Base-by-base conservation (phyloP, 2,113 vertebrate species). In the Saccopteryx bilineata region DNA sequence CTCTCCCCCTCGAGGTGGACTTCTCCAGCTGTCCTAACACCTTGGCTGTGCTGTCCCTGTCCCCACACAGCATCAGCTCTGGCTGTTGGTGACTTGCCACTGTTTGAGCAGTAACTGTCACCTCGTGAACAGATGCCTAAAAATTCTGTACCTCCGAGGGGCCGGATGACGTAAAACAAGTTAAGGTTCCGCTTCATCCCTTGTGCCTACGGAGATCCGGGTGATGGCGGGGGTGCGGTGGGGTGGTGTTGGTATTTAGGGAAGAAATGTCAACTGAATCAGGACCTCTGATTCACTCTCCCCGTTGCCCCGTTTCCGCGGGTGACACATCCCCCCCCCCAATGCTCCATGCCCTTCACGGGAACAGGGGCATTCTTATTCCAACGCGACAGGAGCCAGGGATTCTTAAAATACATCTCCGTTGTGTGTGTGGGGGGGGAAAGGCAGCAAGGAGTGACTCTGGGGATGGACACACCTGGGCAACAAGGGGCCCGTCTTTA, bases 321-420 rank as follows among this genome's bases (percentile, higher is more conserved):
- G 23, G 72, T 91, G 93, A 96, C 91, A 88, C 24, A 33, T 75
- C 31, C 56, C 75, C 19, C 19, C 61, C 15, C 58, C 75, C 12
- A 63, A 0, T n/a, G 10, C 56, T 56, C 24, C 1, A 11, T 5
- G 63, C 75, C 93, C 86, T 17, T 1, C 75, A 0, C 0, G 0
- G 86, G 21, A 31, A 48, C 92, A 33, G 0, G 19, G n/a, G 12
- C 5, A 56, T 46, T 86, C 89, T 39, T 33, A 65, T 78, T 81
- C 71, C 9, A 23, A 7, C 1, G 23, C 13, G 0, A 61, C 10
- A 39, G 21, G 52, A 9, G 33, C 7, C 28, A 31, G 33, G 85
- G 50, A 13, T 69, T 72, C 94, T 94, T 88, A 91, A 95, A 92
- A 94, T 93, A 91, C 9, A n/a, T 48, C 46, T 2, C 13, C 4